phyloP scores from a whole-genome alignment of 2,113 vertebrate species.

The Tursiops truncatus region DNA sequence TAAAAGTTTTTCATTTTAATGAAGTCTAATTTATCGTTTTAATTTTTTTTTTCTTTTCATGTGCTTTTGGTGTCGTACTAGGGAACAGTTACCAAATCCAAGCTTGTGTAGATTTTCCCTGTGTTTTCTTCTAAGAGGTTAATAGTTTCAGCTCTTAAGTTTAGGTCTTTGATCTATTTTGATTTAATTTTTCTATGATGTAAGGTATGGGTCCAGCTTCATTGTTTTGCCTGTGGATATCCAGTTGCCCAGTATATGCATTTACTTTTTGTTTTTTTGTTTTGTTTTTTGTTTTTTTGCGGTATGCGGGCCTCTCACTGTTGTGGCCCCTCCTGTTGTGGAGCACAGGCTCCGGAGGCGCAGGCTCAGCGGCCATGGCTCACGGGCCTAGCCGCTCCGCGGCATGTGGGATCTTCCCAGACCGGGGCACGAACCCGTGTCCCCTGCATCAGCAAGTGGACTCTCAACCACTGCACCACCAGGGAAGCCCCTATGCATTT shows the following conservation, averaged over 20 bases:
- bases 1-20: not conserved
- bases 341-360: too few species aligned
- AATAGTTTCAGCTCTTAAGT: not conserved
- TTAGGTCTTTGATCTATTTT: not conserved
- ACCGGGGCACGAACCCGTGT: too few species aligned
- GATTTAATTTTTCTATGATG: not conserved
- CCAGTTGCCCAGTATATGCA: not conserved
- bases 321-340: too few species aligned
- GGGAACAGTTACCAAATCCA: not conserved
- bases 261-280: not conserved
- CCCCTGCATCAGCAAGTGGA: too few species aligned
- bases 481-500: not conserved
- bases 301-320: too few species aligned
- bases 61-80: not conserved
- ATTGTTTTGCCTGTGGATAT: not conserved
- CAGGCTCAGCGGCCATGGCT: too few species aligned
- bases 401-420: too few species aligned
- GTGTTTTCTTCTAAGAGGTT: not conserved
- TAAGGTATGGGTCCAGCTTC: not conserved
- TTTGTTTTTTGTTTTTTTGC: too few species aligned
- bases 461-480: rapidly evolving
- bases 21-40: not conserved
- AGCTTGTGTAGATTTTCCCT: not conserved
- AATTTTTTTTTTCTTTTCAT: not conserved
- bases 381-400: rapidly evolving